Percentiles rank a stretch among this genome's conserved stretches.
Evolutionary conservation across 1,140 invertebrate genomes (phyloP).

Genomic region (Lepidurus packardi): DNA sequence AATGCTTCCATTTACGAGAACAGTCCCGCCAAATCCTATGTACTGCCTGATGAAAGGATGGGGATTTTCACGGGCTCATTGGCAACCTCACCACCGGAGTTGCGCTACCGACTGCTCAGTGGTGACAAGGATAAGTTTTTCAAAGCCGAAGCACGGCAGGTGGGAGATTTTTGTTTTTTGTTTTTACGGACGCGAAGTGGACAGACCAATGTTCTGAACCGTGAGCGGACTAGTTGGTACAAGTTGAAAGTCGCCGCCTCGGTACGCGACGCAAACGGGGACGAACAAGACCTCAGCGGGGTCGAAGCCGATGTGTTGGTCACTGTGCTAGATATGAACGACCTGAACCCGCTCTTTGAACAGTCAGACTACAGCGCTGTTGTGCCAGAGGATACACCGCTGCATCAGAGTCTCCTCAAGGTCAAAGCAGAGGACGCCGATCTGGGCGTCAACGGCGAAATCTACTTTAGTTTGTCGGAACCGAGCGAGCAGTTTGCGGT

Average conservation of each 20-base stretch:
- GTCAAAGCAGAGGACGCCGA: slow-evolving; percentile 86
- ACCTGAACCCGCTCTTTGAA: slow-evolving; percentile 86
- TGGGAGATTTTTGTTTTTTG: slow-evolving; percentile 92
- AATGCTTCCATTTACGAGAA: slow-evolving; percentile 90
- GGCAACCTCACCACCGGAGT: slow-evolving; percentile 44
- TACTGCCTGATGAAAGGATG: slow-evolving; percentile 59
- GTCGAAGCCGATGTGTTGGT: slow-evolving; percentile 69
- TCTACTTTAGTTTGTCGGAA: slow-evolving; percentile 89
- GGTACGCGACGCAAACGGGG: slow-evolving; percentile 50
- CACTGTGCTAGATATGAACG: slow-evolving; percentile 81
- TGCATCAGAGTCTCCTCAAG: slow-evolving; percentile 56
- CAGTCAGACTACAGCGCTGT: slow-evolving; percentile 74
- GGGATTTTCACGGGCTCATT: slow-evolving; percentile 53
- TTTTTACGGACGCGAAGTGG: slow-evolving; percentile 77
- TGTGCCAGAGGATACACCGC: slow-evolving; percentile 81
- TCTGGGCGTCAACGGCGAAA: slow-evolving; percentile 86
- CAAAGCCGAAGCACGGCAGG: slow-evolving; percentile 75
- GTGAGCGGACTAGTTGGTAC: slow-evolving; percentile 81
- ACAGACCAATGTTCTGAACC: slow-evolving; percentile 76
- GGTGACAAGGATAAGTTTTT: slow-evolving; percentile 86
- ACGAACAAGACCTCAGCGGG: slow-evolving; percentile 52
- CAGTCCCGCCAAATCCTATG: slow-evolving; percentile 77
- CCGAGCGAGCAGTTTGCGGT: slow-evolving; percentile 78
- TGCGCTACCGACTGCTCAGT: slow-evolving; percentile 73
- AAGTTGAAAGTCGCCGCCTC: slow-evolving; percentile 71